These are phyloP conservation scores for Vanessa tameamea DNA, from an alignment of 1,140 invertebrate genomes.

Conservation along the genomic window DNA sequence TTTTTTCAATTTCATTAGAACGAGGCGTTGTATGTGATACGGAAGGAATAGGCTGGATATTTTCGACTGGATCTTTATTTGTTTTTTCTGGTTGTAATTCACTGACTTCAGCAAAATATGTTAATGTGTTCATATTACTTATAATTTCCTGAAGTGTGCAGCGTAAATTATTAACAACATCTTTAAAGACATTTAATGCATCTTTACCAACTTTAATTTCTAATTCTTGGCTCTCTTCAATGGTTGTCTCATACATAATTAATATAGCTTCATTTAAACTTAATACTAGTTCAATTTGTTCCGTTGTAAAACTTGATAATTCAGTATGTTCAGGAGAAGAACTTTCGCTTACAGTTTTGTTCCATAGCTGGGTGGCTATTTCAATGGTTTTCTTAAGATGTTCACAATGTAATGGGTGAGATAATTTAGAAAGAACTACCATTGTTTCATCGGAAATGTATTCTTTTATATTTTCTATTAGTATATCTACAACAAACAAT, in stretches of 20 bases:
- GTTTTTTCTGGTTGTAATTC: neutral
- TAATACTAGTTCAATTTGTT: constrained; percentile 16
- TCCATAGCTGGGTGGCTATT: constrained; percentile 44
- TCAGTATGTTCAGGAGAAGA: constrained; percentile 6
- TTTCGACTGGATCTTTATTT: neutral
- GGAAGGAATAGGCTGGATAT: neutral
- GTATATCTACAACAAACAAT: constrained; percentile 35
- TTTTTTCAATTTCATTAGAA: neutral
- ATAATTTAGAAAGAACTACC: constrained; percentile 38
- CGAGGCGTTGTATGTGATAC: neutral
- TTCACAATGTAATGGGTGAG: constrained; percentile 22
- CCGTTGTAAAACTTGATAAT: neutral
- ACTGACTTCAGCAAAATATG: neutral
- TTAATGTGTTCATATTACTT: neutral
- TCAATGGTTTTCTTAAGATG: constrained; percentile 38
- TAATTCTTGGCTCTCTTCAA: constrained; percentile 25
- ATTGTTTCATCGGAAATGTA: constrained; percentile 43
- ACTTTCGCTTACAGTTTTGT: constrained; percentile 34
- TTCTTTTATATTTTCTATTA: constrained; percentile 47
- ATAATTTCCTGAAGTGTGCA: constrained; percentile 9
- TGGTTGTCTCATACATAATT: constrained; percentile 20
- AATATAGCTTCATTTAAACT: constrained; percentile 11
- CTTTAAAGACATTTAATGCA: constrained; percentile 25
- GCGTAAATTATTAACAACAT: constrained; percentile 23
- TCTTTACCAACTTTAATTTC: constrained; percentile 22